These are phyloP conservation scores for Hyaena hyaena DNA, from an alignment of 2,113 vertebrate genomes.

Conservation along the genomic window DNA sequence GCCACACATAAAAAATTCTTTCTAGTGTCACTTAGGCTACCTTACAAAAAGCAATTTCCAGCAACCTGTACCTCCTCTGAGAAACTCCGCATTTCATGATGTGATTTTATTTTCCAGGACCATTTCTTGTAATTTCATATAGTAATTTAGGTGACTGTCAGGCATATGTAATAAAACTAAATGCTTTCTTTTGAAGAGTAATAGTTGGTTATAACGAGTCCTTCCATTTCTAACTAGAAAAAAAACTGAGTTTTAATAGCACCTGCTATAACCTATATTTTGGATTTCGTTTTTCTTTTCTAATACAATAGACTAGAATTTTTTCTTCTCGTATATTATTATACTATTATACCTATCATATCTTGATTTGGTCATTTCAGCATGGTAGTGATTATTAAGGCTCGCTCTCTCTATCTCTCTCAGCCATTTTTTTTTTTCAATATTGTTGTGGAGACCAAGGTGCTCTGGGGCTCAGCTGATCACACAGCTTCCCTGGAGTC, in stretches of 20 bases:
- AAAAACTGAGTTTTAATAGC: slow-evolving; percentile 62
- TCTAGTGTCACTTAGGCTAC: slow-evolving; percentile 34
- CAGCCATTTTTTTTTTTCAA: neutral
- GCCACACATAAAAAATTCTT: slow-evolving; percentile 61
- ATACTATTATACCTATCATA: neutral
- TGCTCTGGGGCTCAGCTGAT: neutral
- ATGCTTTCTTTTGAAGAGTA: slow-evolving; percentile 20
- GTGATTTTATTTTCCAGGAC: slow-evolving; percentile 60
- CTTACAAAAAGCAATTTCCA: slow-evolving; percentile 74
- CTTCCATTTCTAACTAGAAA: slow-evolving; percentile 24
- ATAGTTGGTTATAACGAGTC: neutral
- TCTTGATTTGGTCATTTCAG: slow-evolving; percentile 50
- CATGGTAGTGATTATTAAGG: slow-evolving; percentile 24
- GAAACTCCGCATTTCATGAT: slow-evolving; percentile 44
- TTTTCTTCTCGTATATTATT: slow-evolving; percentile 27
- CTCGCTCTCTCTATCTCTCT: neutral
- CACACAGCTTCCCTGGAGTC: neutral
- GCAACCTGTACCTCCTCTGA: slow-evolving; percentile 29
- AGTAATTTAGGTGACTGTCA: slow-evolving; percentile 77
- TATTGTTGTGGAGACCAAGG: neutral
- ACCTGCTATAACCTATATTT: neutral
- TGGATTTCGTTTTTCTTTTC: neutral
- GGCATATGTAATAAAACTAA: slow-evolving; percentile 1
- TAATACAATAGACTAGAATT: neutral
- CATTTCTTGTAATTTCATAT: slow-evolving; percentile 72